phyloP scores from a whole-genome alignment of 1,140 invertebrate genomes.

The Chionoecetes opilio region DNA sequence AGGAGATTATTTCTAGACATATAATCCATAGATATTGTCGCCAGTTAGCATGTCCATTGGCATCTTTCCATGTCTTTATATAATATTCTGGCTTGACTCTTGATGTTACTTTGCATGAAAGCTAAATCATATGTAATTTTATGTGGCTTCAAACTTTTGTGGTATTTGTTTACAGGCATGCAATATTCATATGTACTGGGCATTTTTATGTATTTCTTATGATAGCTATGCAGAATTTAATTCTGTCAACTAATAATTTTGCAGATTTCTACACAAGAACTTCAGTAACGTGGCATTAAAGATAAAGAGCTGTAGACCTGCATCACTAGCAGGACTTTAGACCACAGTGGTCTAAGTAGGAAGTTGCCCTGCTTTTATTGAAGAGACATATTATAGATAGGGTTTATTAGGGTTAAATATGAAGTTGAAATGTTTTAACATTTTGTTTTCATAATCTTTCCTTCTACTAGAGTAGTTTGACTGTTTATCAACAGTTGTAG shows the following conservation, averaged over 20 bases:
- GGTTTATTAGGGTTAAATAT: not conserved
- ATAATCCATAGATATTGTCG: not conserved
- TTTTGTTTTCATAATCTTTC: not conserved
- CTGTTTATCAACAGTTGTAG: not conserved
- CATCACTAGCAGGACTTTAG: not conserved
- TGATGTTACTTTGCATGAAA: not conserved
- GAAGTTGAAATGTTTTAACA: not conserved
- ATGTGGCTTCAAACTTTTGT: not conserved
- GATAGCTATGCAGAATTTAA: not conserved
- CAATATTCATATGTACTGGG: not conserved
- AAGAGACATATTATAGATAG: not conserved
- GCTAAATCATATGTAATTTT: no score
- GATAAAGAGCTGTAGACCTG: not conserved
- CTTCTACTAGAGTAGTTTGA: not conserved
- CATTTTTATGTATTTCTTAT: not conserved
- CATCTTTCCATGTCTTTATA: not conserved
- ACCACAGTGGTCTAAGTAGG: not conserved
- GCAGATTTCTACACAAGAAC: not conserved
- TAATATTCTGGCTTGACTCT: not conserved
- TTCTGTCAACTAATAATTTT: not conserved
- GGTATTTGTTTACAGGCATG: not conserved
- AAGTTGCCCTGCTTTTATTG: no score
- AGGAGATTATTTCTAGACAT: not conserved
- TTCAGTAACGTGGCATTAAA: no score
- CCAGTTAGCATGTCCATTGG: not conserved